Evolutionary conservation across 2,888 invertebrate genomes (phyloP).

Genomic region (Branchipolynoe longqiensis): DNA sequence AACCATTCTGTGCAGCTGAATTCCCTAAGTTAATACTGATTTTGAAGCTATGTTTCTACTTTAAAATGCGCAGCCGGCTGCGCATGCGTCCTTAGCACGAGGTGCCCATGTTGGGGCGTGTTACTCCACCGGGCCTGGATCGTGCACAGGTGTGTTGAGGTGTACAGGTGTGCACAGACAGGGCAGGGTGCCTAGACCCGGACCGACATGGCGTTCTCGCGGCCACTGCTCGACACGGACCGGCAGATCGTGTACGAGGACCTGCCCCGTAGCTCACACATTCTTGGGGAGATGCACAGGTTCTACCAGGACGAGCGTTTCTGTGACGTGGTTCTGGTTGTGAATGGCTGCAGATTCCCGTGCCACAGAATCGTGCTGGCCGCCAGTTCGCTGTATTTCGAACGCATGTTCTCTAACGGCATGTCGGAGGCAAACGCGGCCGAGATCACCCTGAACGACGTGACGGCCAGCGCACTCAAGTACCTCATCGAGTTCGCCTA

Average conservation of each 20-base stretch:
- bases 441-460: conserved; percentile 77
- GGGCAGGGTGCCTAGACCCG: too few species aligned
- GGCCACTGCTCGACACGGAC: conserved; percentile 60
- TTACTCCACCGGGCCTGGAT: too few species aligned
- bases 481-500: conserved; percentile 80
- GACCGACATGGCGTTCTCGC: conserved; percentile 55
- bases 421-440: conserved; percentile 77
- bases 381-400: conserved; percentile 81
- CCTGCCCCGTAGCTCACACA: conserved; percentile 61
- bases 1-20: too few species aligned
- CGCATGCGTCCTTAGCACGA: too few species aligned
- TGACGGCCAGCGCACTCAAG: conserved; percentile 80
- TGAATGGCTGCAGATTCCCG: conserved; percentile 70
- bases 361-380: conserved; percentile 81
- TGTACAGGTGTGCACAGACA: too few species aligned
- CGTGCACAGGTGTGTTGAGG: too few species aligned
- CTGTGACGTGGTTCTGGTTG: conserved; percentile 66
- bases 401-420: conserved; percentile 81
- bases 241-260: conserved; percentile 64
- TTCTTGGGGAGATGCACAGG: conserved; percentile 68
- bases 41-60: too few species aligned
- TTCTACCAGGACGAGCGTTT: conserved; percentile 67
- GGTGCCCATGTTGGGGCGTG: too few species aligned
- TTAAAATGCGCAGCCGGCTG: too few species aligned
- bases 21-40: too few species aligned